phyloP scores from a whole-genome alignment of 1,140 invertebrate genomes.

The Drosophila takahashii region DNA sequence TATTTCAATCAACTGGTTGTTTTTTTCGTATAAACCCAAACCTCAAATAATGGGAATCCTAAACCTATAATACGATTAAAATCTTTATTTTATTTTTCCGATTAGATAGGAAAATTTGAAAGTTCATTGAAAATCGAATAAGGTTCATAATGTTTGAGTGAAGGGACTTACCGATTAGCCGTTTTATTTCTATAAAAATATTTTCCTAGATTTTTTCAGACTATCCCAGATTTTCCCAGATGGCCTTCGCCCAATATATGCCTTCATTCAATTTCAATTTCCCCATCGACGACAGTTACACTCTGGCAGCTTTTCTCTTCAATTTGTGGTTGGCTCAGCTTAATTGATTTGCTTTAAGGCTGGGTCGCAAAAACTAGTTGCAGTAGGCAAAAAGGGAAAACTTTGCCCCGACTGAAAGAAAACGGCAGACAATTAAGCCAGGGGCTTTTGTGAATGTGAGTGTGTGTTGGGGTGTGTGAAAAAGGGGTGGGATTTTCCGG shows the following conservation, averaged over 20 bases:
- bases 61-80: too few relatives aligned
- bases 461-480: background rate
- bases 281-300: constrained; percentile 14
- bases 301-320: constrained; percentile 28
- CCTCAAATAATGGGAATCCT: too few relatives aligned
- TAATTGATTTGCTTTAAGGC: constrained; percentile 72
- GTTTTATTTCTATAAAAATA: too few relatives aligned
- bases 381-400: constrained; percentile 42
- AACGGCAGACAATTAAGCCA: constrained; percentile 77
- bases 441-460: background rate
- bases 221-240: background rate
- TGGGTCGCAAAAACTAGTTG: constrained; percentile 18
- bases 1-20: too few relatives aligned
- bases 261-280: constrained; percentile 1
- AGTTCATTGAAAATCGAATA: too few relatives aligned
- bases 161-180: too few relatives aligned
- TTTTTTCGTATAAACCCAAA: too few relatives aligned
- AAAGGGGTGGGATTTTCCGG: constrained; percentile 6
- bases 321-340: constrained; percentile 52
- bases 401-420: constrained; percentile 53
- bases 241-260: background rate
- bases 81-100: too few relatives aligned
- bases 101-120: too few relatives aligned
- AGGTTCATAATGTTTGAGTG: too few relatives aligned
- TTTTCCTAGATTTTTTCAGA: too few relatives aligned